Conservation (phyloP, 2,888 invertebrate species). For the Hirtodrosophila trivittata region DNA sequence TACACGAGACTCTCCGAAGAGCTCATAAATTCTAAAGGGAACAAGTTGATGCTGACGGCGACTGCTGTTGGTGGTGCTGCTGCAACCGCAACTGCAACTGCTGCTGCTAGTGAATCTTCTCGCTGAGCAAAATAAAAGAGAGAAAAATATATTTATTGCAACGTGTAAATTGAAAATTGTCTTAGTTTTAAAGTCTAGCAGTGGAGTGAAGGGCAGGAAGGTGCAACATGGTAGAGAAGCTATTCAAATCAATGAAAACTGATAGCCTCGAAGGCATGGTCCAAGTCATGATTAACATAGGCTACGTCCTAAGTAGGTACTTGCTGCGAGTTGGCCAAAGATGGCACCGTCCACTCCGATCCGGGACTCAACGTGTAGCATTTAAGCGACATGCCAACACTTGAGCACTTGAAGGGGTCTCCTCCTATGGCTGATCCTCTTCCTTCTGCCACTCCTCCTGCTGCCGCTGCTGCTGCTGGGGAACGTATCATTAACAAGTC, state of each 20-base stretch:
- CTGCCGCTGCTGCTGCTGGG: constrained; percentile 20
- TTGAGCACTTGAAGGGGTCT: constrained; percentile 52
- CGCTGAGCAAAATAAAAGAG: neutral
- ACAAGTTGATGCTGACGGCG: constrained; percentile 62
- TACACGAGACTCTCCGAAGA: constrained; percentile 22
- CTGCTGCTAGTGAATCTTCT: constrained; percentile 7
- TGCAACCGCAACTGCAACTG: no score
- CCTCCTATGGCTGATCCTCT: no score
- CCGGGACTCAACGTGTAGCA: constrained; percentile 45
- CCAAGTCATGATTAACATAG: constrained; percentile 74
- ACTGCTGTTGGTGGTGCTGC: constrained; percentile 18
- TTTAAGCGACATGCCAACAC: constrained; percentile 78
- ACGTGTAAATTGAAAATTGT: constrained; percentile 70
- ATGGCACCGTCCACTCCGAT: constrained; percentile 58
- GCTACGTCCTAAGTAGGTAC: constrained; percentile 50
- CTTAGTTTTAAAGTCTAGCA: constrained; percentile 32
- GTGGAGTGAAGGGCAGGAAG: constrained; percentile 16
- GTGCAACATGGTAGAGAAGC: constrained; percentile 39
- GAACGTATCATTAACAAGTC: constrained; percentile 82
- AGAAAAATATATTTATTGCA: constrained; percentile 47
- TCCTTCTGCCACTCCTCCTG: neutral
- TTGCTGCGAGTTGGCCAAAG: constrained; percentile 51
- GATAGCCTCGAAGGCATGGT: constrained; percentile 69
- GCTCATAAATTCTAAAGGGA: constrained; percentile 67
- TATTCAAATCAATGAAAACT: constrained; percentile 78